These are phyloP conservation scores for Caloenas nicobarica DNA, from an alignment of 2,113 vertebrate species.

Conservation along the genomic window DNA sequence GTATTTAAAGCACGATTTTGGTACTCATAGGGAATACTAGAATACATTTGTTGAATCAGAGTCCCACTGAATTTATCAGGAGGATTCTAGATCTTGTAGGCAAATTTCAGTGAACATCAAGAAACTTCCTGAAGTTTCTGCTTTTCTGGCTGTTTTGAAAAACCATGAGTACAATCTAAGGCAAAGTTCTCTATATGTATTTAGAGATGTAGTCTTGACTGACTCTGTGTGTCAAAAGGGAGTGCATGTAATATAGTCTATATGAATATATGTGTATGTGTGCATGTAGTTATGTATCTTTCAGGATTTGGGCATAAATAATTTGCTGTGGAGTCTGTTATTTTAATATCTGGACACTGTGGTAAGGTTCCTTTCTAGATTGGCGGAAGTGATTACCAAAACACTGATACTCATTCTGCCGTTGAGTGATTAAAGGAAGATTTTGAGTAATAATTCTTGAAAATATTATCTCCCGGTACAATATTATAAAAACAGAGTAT, in stretches of 20 bases:
- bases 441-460: neutral
- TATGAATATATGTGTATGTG: neutral
- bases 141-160: neutral
- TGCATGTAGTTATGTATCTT: neutral
- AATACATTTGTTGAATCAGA: neutral
- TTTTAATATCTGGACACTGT: neutral
- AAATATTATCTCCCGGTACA: neutral
- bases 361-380: neutral
- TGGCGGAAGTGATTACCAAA: neutral
- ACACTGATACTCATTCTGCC: neutral
- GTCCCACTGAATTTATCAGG: neutral
- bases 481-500: neutral
- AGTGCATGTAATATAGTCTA: neutral
- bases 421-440: neutral
- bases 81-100: neutral
- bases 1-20: neutral
- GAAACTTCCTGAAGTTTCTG: neutral
- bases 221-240: neutral
- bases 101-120: neutral
- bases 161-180: neutral
- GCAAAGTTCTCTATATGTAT: accelerated
- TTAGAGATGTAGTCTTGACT: neutral
- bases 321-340: neutral
- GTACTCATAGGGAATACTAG: neutral
- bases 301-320: neutral